phyloP scores from a whole-genome alignment of 2,113 vertebrate genomes.

The Erythrolamprus reginae region DNA sequence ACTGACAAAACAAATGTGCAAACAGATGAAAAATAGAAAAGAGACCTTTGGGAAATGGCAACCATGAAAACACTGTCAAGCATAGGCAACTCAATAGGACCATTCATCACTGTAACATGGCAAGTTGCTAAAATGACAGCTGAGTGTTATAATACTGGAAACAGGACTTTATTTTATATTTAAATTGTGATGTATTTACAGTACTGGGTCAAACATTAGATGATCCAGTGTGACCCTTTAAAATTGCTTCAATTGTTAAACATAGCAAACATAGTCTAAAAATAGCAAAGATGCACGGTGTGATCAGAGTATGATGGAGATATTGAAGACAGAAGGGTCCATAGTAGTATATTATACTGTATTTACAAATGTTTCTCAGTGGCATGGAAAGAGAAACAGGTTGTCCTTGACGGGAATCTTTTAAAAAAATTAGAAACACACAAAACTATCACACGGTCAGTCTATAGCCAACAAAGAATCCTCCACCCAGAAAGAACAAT shows the following conservation, averaged over 20 bases:
- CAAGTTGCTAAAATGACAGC: not conserved
- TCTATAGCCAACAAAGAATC: not conserved
- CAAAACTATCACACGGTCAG: not conserved
- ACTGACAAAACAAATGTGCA: not conserved
- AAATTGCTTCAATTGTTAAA: not conserved
- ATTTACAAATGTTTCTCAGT: not conserved
- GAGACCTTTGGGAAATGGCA: not conserved
- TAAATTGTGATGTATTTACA: not conserved
- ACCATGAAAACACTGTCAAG: not conserved
- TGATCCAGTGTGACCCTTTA: not conserved
- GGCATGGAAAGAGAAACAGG: not conserved
- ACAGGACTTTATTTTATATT: not conserved
- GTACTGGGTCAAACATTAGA: not conserved
- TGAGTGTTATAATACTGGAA: not conserved
- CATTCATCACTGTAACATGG: not conserved
- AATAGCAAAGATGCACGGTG: not conserved
- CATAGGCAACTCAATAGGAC: not conserved
- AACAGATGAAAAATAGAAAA: not conserved
- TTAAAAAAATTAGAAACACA: not conserved
- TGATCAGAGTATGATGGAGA: not conserved
- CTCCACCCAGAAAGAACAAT: not conserved
- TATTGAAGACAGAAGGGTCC: not conserved
- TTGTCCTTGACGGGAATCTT: not conserved
- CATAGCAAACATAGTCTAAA: no score
- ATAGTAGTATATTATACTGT: not conserved